A percentile compares a stretch with the other conserved stretches of the same genome.
Evolutionary conservation across 1,140 invertebrate genomes (phyloP).

Genomic region (Heliconius congener): DNA sequence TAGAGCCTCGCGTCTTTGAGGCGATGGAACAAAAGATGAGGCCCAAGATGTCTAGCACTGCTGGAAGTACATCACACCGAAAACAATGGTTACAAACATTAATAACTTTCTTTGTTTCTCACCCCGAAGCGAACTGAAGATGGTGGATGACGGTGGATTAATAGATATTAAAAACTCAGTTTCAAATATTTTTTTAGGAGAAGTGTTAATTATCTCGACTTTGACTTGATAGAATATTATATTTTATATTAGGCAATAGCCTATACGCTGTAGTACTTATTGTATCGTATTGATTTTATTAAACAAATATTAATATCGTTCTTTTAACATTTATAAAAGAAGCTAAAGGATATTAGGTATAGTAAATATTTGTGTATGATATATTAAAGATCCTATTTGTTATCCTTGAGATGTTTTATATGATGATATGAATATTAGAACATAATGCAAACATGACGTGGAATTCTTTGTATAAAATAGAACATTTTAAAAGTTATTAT

Average conservation of each 20-base stretch:
- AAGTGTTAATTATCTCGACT: not conserved
- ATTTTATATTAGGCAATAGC: not conserved
- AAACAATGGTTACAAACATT: conserved; percentile 69
- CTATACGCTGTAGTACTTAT: not conserved
- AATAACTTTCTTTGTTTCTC: conserved; percentile 71
- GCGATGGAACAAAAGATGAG: conserved; percentile 41
- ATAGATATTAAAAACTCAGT: conserved; percentile 48
- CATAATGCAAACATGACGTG: not conserved
- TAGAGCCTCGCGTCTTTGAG: conserved; percentile 46
- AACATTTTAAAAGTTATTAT: too few relatives aligned
- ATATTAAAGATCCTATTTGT: not conserved
- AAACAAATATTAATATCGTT: not conserved
- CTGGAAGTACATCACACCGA: conserved; percentile 50
- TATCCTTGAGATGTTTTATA: not conserved
- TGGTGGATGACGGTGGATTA: conserved; percentile 48
- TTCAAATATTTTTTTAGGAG: not conserved
- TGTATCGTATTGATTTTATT: not conserved
- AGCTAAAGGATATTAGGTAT: conserved; percentile 3
- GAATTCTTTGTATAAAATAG: not conserved
- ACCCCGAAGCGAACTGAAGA: conserved; percentile 41
- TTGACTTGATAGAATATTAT: not conserved
- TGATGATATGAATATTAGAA: conserved; percentile 14
- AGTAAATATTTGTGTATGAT: conserved; percentile 4
- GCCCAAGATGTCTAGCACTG: conserved; percentile 41
- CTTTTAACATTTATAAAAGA: conserved; percentile 3